Percentiles rank a stretch among this genome's conserved stretches.
Conservation (phyloP, 2,888 invertebrate genomes). For the Automeris io region DNA sequence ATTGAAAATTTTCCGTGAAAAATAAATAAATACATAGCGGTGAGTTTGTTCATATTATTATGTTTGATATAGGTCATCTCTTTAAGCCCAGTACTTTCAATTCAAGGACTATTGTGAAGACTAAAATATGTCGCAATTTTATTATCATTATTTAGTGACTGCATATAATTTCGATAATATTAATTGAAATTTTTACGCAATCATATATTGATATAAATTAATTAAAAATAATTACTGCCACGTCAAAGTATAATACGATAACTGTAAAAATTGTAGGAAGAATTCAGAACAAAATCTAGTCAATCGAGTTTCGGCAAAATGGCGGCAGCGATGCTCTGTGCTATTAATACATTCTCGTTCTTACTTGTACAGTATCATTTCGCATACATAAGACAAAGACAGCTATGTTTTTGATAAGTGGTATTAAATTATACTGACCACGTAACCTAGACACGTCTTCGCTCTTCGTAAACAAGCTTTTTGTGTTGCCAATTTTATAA, state of each 20-base stretch:
- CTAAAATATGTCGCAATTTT: conserved; percentile 39
- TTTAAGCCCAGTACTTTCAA: conserved; percentile 21
- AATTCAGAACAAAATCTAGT: conserved; percentile 45
- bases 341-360: conserved; percentile 62
- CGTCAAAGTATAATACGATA: conserved; percentile 14
- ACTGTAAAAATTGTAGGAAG: conserved; percentile 34
- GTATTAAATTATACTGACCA: conserved; percentile 57
- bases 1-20: conserved; percentile 66
- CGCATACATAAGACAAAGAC: conserved; percentile 39
- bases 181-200: no score
- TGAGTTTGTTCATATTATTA: conserved; percentile 34
- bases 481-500: conserved; percentile 43
- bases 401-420: conserved; percentile 48
- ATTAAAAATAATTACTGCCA: background rate
- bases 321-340: conserved; percentile 60
- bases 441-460: conserved; percentile 75
- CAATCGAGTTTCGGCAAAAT: conserved; percentile 65
- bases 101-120: conserved; percentile 19
- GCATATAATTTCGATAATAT: conserved; percentile 11
- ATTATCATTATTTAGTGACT: conserved; percentile 29
- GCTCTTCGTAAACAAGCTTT: conserved; percentile 66
- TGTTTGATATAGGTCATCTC: conserved; percentile 13
- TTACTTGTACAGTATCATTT: conserved; percentile 27
- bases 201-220: background rate
- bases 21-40: conserved; percentile 48